Base-by-base conservation (phyloP, 2,113 vertebrate species). In the Rhinichthys klamathensis region DNA sequence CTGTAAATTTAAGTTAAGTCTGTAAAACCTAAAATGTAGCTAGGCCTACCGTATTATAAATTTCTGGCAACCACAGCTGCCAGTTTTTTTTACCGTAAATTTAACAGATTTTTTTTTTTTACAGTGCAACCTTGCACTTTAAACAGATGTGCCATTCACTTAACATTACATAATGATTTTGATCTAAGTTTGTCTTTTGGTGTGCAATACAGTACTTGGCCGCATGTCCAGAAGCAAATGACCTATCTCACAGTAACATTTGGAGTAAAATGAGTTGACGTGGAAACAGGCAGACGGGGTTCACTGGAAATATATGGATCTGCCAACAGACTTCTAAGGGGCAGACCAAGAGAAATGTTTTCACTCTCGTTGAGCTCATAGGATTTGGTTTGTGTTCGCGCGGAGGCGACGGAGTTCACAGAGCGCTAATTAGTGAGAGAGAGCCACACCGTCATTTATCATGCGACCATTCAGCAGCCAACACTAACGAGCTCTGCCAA, bases 401-500 rank as follows among this genome's bases (percentile, higher is more conserved):
- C 82, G 84, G 82, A 88, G 84, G 77, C 88, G 82, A 82, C 60
- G 25, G 88, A 84, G 88, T 88, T 89, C 83, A 87, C 91, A 76
- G 84, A 89, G 84, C 41, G 0, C 87, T 93, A 92, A 94, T 94
- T 91, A 94, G 93, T 86, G 85, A 12, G 83, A 88, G 90, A 90
- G 90, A 87, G 89, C 88, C 79, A 87, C 90, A 81, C 91, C 84
- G 91, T 91, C 91, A 90, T 93, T 92, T 90, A 92, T 94, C 93
- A 93, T 80, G 83, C n/a, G 32, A 84, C 35, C 60, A 27, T 56
- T 61, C 54, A 51, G 56, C 13, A 77, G 87, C 80, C 72, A 83
- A 85, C 75, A 85, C 87, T 89, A 86, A 90, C 88, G 7, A 85
- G 82, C 11, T 86, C 89, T 89, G 92, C 89, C 88, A 58, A 78